Conservation (phyloP, 2,888 invertebrate genomes). For the Villa cingulata region DNA sequence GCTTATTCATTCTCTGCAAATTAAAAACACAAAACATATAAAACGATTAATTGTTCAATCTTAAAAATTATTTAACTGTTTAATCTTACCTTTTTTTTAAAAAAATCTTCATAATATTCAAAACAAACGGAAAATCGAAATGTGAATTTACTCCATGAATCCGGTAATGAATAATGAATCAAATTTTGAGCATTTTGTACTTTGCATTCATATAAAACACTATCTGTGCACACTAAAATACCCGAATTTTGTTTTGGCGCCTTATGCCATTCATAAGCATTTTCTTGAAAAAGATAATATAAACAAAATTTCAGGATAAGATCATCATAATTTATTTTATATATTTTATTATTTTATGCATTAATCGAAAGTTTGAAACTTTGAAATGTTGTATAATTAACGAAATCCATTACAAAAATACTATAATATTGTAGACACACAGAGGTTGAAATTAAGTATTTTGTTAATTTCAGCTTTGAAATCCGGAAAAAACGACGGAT, state of each 20-base stretch:
- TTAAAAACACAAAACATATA: background rate
- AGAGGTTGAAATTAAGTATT: no score
- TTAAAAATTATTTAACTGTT: no score
- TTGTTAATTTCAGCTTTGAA: no score
- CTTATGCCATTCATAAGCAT: slow-evolving; percentile 6
- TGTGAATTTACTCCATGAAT: slow-evolving; percentile 51
- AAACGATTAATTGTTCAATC: no score
- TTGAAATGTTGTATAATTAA: no score
- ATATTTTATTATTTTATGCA: no score
- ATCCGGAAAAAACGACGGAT: no score
- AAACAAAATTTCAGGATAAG: background rate
- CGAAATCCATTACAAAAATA: no score
- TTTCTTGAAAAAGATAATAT: slow-evolving; percentile 5
- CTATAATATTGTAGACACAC: no score
- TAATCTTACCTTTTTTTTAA: slow-evolving; percentile 10
- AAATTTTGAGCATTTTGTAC: slow-evolving; percentile 51
- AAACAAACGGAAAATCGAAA: slow-evolving; percentile 53
- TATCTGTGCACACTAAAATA: slow-evolving; percentile 56
- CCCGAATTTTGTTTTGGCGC: slow-evolving; percentile 19
- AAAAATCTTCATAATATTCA: slow-evolving; percentile 40
- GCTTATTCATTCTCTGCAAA: slow-evolving; percentile 17
- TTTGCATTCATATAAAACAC: slow-evolving; percentile 45
- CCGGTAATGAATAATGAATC: slow-evolving; percentile 58
- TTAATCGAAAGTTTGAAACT: no score
- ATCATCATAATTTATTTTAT: no score